These are phyloP conservation scores for Willowsia nigromaculata DNA, from an alignment of 2,888 invertebrate species.

Conservation along the genomic window DNA sequence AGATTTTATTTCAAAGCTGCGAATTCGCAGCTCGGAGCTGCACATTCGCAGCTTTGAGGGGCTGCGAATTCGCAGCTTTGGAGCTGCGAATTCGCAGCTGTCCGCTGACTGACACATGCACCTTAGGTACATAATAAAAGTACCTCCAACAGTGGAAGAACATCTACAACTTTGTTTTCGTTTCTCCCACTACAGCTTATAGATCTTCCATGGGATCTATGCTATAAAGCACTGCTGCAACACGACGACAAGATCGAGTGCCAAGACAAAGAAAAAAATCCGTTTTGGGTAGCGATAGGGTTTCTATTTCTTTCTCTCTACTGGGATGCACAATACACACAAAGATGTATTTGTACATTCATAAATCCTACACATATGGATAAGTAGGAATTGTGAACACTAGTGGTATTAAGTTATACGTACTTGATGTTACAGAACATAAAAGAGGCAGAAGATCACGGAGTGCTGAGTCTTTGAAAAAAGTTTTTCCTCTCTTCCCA, in stretches of 20 bases:
- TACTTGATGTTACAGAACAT: neutral
- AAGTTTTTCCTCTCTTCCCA: neutral
- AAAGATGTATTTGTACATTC: neutral
- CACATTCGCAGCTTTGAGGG: no score
- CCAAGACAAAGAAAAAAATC: constrained; percentile 1
- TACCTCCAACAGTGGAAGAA: no score
- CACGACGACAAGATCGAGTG: neutral
- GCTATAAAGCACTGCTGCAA: neutral
- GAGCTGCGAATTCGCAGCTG: no score
- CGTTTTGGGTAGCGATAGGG: neutral
- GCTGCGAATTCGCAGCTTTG: no score
- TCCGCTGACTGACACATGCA: neutral
- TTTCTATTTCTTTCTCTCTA: neutral
- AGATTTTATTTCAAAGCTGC: no score
- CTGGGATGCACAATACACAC: neutral
- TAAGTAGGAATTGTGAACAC: neutral
- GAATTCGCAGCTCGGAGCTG: no score
- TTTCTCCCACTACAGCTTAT: neutral
- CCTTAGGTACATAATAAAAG: neutral
- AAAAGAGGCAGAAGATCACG: constrained; percentile 35
- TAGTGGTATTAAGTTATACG: neutral
- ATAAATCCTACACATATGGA: neutral
- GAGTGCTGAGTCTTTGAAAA: constrained; percentile 55
- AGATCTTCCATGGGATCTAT: no score
- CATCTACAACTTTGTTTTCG: neutral